These are phyloP conservation scores for Proctacanthus coquilletti DNA, from an alignment of 1,140 invertebrate genomes.

Conservation along the genomic window DNA sequence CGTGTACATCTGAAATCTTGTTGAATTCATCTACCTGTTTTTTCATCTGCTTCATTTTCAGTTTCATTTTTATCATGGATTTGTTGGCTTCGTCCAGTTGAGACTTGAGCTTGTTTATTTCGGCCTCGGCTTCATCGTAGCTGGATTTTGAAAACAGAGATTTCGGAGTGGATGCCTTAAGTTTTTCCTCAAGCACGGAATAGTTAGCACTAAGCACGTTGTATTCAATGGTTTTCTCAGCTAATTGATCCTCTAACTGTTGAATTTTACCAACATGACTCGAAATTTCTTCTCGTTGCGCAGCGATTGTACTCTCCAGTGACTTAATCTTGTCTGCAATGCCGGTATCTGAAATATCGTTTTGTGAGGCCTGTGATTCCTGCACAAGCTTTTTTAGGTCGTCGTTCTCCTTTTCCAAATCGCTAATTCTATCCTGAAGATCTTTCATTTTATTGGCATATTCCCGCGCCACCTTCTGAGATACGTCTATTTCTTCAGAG, in stretches of 20 bases:
- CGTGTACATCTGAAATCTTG: constrained; percentile 50
- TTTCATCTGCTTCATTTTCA: constrained; percentile 67
- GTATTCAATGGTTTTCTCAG: constrained; percentile 34
- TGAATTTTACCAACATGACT: constrained; percentile 19
- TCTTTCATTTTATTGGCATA: constrained; percentile 12
- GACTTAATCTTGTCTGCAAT: constrained; percentile 31
- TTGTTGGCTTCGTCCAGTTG: constrained; percentile 61
- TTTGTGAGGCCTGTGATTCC: constrained; percentile 10
- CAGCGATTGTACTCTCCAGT: constrained; percentile 32
- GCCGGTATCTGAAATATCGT: constrained; percentile 14
- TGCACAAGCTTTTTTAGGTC: constrained; percentile 6
- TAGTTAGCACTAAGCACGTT: constrained; percentile 28
- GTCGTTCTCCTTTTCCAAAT: constrained; percentile 12
- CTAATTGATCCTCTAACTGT: constrained; percentile 35
- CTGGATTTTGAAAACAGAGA: constrained; percentile 25
- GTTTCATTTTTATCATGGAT: constrained; percentile 69
- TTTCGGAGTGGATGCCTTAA: constrained; percentile 24
- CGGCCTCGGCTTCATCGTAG: constrained; percentile 27
- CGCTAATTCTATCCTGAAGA: constrained; percentile 12
- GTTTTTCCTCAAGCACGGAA: constrained; percentile 37
- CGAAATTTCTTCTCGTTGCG: constrained; percentile 32
- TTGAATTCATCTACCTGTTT: constrained; percentile 65
- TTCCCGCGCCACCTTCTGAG: constrained; percentile 6
- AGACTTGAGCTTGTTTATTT: constrained; percentile 42
- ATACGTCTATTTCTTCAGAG: constrained; percentile 7